phyloP scores from a whole-genome alignment of 2,888 invertebrate genomes.

The Dryococelus australis region DNA sequence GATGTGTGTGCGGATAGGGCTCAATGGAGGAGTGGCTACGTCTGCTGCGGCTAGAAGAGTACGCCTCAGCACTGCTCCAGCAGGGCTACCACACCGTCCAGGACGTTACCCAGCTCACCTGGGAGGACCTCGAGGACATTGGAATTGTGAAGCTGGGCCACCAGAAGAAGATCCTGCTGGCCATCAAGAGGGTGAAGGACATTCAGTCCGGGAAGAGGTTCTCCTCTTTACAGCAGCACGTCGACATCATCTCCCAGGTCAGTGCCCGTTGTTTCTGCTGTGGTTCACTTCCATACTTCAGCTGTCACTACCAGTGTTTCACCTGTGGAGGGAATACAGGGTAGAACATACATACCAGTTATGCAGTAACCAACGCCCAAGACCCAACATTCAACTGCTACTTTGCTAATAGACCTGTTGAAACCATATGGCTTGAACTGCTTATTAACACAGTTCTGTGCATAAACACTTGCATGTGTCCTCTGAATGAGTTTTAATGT shows the following conservation, averaged over 20 bases:
- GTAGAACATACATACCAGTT: too few relatives aligned
- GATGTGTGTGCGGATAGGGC: slow-evolving; percentile 65
- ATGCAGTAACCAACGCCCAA: too few relatives aligned
- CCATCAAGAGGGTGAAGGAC: slow-evolving; percentile 95
- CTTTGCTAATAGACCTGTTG: too few relatives aligned
- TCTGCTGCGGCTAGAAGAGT: slow-evolving; percentile 89
- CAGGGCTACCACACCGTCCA: slow-evolving; percentile 95
- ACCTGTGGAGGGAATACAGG: too few relatives aligned
- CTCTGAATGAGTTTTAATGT: too few relatives aligned
- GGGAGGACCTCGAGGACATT: slow-evolving; percentile 99
- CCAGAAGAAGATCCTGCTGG: slow-evolving; percentile 97
- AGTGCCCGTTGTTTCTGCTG: too few relatives aligned
- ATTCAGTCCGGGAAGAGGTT: slow-evolving; percentile 81
- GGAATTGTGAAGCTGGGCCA: slow-evolving; percentile 93
- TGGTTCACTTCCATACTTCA: too few relatives aligned
- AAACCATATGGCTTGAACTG: too few relatives aligned
- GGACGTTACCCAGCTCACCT: slow-evolving; percentile 92
- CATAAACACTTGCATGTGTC: too few relatives aligned
- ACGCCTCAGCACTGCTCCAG: slow-evolving; percentile 85
- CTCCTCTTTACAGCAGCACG: slow-evolving; percentile 46
- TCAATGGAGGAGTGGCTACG: slow-evolving; percentile 95
- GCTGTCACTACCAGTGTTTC: too few relatives aligned
- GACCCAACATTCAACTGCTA: too few relatives aligned
- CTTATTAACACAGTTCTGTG: too few relatives aligned
- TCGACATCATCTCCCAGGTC: slow-evolving; percentile 17